Conservation (phyloP, 2,113 vertebrate genomes). For the human (Homo sapiens) region DNA sequence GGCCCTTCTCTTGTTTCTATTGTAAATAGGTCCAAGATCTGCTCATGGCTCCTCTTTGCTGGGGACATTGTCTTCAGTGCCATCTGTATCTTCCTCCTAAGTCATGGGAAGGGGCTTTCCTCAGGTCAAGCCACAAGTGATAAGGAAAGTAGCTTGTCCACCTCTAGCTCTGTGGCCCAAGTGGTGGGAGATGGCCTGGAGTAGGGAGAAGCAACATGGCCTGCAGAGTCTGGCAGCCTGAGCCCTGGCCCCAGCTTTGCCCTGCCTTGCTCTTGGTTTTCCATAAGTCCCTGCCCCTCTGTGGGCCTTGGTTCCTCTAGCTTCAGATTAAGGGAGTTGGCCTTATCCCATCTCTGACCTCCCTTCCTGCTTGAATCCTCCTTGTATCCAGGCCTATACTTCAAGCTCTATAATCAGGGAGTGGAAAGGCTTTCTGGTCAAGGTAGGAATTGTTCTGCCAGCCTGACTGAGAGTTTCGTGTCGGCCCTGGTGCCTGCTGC, state of each 20-base stretch:
- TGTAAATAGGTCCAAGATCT: not conserved
- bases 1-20: not conserved
- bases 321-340: not conserved
- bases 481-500: not conserved
- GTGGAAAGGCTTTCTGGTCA: not conserved
- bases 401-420: not conserved
- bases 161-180: not conserved
- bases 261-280: not conserved
- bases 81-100: not conserved
- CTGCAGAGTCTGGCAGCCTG: not conserved
- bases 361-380: not conserved
- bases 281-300: not conserved
- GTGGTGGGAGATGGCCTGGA: not conserved
- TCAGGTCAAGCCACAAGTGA: not conserved
- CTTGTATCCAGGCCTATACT: not conserved
- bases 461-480: not conserved
- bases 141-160: not conserved
- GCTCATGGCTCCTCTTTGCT: not conserved
- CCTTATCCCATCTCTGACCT: not conserved
- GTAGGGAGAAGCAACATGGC: not conserved
- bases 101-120: not conserved
- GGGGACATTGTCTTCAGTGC: not conserved
- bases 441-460: not conserved
- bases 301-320: not conserved
- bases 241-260: not conserved